Conservation (phyloP, 2,797 vertebrate genomes). For the Sebastes oblongus region DNA sequence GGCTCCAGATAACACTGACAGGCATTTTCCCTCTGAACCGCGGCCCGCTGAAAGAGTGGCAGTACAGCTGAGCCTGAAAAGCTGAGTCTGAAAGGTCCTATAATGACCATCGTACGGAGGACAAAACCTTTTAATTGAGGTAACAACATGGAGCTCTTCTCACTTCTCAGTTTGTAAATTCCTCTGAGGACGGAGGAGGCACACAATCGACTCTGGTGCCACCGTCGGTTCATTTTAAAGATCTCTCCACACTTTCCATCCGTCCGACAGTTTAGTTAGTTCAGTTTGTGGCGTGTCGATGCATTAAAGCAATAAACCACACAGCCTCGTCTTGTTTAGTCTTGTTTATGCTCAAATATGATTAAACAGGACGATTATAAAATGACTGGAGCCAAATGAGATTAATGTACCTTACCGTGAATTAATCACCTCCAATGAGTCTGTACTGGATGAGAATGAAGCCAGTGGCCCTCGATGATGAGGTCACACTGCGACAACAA, state of each 20-base stretch:
- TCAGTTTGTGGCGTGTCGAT: not conserved
- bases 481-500: not conserved
- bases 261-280: not conserved
- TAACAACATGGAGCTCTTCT: not conserved
- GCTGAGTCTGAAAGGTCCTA: not conserved
- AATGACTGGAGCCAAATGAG: not conserved
- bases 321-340: not conserved
- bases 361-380: not conserved
- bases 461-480: not conserved
- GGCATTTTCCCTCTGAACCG: no score
- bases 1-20: no score
- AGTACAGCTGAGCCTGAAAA: no score
- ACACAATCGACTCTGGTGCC: no score
- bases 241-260: not conserved
- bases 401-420: not conserved
- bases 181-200: no score
- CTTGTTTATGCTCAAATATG: not conserved
- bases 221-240: not conserved
- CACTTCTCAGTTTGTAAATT: not conserved
- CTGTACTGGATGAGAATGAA: not conserved
- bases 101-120: not conserved
- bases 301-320: not conserved
- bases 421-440: not conserved
- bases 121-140: not conserved
- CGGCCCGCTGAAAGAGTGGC: no score